Evolutionary conservation across 1,140 invertebrate genomes (phyloP), one percentile per base, ranked within the genome.

Genomic region (Uloborus diversus): DNA sequence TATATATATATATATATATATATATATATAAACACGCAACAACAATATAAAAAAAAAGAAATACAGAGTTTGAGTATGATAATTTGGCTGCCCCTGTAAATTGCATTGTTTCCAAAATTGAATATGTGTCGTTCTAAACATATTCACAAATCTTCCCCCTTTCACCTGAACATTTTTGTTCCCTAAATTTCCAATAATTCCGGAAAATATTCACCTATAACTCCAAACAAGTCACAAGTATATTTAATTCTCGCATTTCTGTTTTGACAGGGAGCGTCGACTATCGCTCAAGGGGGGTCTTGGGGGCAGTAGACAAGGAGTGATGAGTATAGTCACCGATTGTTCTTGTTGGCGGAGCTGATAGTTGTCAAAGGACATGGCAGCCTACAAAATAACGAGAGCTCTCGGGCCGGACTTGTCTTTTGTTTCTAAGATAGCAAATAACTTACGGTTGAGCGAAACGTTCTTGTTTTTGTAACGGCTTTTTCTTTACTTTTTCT

Each of bases 321-420:
- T 64, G 61, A 64, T 64, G 61, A 64, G 33, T 32, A 32, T 64
- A 64, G 61, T 64, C 61, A 64, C n/a, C 61, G 61, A 64, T 64
- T 64, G 61, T 64, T 64, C 61, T 64, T 64, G 61, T 64, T 64
- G 30, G 33, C 61, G 61, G 61, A 37, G 61, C 35, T 13, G 13
- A 35, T 35, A 64, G 33, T 64, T 64, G 61, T 64, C 61, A 64
- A 64, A 64, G 61, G 33, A 64, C 61, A 64, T 64, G 61, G 33
- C 61, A 64, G 61, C 30, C 33, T 42, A 64, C 33, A 64, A 23
- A 64, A 37, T 64, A 64, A 64, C 61, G 61, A 64, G 61, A 35
- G 61, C 33, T 23, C 42, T 64, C 33, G 30, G 33, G n/a, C 61
- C 17, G 33, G 61, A 42, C 33, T 13, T 64, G 33, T 37, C 7